Percentiles rank a stretch among this genome's conserved stretches.
These are phyloP conservation scores for Nasonia giraulti DNA, from an alignment of 1,140 invertebrate genomes.

Conservation along the genomic window DNA sequence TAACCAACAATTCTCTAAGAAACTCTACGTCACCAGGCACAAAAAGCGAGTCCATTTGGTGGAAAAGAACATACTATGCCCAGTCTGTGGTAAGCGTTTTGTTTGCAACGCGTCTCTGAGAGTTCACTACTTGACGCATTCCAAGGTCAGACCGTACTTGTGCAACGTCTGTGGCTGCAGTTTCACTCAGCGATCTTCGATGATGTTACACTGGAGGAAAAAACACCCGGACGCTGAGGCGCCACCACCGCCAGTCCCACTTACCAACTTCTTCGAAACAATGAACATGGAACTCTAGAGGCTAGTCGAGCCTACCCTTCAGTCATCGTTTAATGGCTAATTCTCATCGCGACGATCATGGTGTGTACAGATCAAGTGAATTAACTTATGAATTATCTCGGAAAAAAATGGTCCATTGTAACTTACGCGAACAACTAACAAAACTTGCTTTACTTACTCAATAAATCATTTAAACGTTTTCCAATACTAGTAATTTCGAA, in stretches of 20 bases:
- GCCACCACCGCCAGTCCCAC: slow-evolving; percentile 38
- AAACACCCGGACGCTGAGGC: slow-evolving; percentile 67
- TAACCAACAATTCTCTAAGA: neutral
- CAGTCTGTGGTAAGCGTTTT: slow-evolving; percentile 71
- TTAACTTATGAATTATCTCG: neutral
- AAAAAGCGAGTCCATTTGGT: slow-evolving; percentile 62
- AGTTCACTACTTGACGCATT: slow-evolving; percentile 60
- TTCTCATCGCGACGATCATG: neutral
- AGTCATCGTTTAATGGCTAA: neutral
- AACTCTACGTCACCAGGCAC: slow-evolving; percentile 61
- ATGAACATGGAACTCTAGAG: neutral
- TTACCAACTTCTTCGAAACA: neutral
- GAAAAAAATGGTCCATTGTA: neutral
- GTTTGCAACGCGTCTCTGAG: slow-evolving; percentile 50
- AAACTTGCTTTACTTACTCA: neutral
- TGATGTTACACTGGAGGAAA: slow-evolving; percentile 59
- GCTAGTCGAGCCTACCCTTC: neutral
- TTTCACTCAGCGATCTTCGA: slow-evolving; percentile 65
- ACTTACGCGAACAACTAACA: neutral
- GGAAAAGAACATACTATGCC: slow-evolving; percentile 66
- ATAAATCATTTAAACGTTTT: slow-evolving; percentile 32
- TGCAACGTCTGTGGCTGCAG: slow-evolving; percentile 70
- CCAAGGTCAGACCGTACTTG: slow-evolving; percentile 69
- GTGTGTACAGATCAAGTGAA: neutral
- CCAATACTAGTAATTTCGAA: neutral